Evolutionary conservation across 2,113 vertebrate species (phyloP), one percentile per base, ranked within the genome.

Genomic region (Aramus guarauna): DNA sequence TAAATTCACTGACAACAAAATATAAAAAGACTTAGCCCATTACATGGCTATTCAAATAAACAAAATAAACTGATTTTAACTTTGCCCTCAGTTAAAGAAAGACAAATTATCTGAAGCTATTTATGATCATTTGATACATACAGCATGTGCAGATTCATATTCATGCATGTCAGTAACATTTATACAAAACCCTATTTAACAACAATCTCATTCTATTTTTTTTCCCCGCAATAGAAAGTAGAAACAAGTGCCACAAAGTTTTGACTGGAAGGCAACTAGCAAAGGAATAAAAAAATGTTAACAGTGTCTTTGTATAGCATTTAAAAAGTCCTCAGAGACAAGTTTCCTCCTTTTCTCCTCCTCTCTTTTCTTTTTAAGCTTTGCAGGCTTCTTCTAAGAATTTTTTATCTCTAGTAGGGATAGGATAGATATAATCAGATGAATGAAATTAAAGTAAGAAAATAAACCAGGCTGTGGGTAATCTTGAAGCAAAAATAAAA

Each of bases 81-180:
- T 96, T 85, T 96, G 91, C 89, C 93, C 89, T 92, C 72, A 67
- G 77, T 95, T 62, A 91, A 91, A 80, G 58, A 90, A 86, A 95
- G 91, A 95, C 66, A 92, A 95, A 94, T 94, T 91, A 90, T 87
- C 84, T 97, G 89, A 37, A 90, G 74, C 74, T 88, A 50, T 82
- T 95, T 95, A 73, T 48, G 41, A 90, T 92, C 60, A 75, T 60
- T 90, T 88, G 91, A 88, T 94, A 90, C 67, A 91, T 47, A 73
- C 43, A 94, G 36, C 52, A 91, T 67, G 84, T 84, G 81, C 55
- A 93, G 67, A 97, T 95, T 95, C 91, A 79, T 92, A 95, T 82
- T 97, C 91, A 97, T 76, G 96, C 92, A 95, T 94, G 92, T 97
- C 96, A 96, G 74, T 55, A 87, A 85, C 74, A 79, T 94, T 97